Percentiles rank a stretch among this genome's conserved stretches.
Conservation (phyloP, 2,113 vertebrate genomes). For the Gymnocephalus cernua region DNA sequence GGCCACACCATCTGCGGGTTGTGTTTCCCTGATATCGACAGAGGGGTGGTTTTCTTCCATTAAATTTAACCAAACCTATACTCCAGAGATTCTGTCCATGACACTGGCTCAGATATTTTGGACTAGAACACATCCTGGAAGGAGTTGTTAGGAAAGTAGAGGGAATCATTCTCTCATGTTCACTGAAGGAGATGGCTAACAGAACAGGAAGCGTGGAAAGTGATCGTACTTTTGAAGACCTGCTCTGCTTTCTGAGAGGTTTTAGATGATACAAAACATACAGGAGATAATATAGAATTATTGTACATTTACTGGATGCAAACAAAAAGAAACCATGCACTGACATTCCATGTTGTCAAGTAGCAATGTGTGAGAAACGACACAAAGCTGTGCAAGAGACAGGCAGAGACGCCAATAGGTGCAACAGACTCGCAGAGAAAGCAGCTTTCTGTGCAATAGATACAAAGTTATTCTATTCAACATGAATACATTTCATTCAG, state of each 20-base stretch:
- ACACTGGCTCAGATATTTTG: slow-evolving; percentile 20
- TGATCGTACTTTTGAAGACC: slow-evolving; percentile 3
- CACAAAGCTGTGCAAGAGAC: slow-evolving; percentile 8
- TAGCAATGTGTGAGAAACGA: slow-evolving; percentile 11
- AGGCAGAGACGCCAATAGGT: not conserved
- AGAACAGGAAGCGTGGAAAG: slow-evolving; percentile 19
- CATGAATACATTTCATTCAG: slow-evolving; percentile 35
- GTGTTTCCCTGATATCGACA: not conserved
- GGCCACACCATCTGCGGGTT: not conserved
- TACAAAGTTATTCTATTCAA: slow-evolving; percentile 19
- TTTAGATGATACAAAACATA: slow-evolving; percentile 10
- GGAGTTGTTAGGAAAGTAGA: slow-evolving; percentile 12
- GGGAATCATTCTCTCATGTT: slow-evolving; percentile 23
- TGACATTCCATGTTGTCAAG: slow-evolving; percentile 15
- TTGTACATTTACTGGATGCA: slow-evolving; percentile 59
- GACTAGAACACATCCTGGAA: slow-evolving; percentile 26
- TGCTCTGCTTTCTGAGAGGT: not conserved
- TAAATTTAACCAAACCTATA: slow-evolving; percentile 32
- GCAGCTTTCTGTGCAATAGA: slow-evolving; percentile 26
- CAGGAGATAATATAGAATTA: slow-evolving; percentile 11
- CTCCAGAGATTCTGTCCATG: slow-evolving; percentile 12
- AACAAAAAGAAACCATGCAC: slow-evolving; percentile 21
- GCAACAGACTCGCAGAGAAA: slow-evolving; percentile 20
- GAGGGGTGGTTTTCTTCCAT: slow-evolving; percentile 10
- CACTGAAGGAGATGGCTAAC: slow-evolving; percentile 5